Evolutionary conservation across 2,888 invertebrate species (phyloP).

Genomic region (Proisotoma minuta): DNA sequence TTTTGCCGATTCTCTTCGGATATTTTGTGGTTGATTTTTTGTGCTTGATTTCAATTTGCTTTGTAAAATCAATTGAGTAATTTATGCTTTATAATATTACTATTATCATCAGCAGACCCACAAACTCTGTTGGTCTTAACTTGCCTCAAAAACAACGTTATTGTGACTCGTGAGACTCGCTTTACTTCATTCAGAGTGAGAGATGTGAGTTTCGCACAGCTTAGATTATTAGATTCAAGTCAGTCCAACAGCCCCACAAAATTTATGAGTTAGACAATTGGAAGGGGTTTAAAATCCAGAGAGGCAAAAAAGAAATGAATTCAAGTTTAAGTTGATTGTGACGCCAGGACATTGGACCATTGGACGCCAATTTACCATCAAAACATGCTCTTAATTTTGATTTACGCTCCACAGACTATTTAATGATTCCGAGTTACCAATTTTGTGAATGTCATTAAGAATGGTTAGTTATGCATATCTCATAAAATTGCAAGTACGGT

Average conservation of each 20-base stretch:
- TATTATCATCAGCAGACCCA: too few species aligned
- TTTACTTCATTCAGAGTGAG: too few species aligned
- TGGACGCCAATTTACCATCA: constrained; percentile 25
- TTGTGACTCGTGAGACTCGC: too few species aligned
- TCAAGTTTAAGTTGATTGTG: constrained; percentile 9
- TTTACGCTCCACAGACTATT: constrained; percentile 20
- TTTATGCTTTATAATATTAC: too few species aligned
- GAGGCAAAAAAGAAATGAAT: not conserved
- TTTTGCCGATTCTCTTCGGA: too few species aligned
- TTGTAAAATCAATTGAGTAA: too few species aligned
- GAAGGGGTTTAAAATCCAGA: too few species aligned
- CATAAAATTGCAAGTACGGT: too few species aligned
- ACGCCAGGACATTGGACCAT: constrained; percentile 23
- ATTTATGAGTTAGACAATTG: not conserved
- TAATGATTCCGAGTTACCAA: constrained; percentile 16
- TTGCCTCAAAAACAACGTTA: too few species aligned
- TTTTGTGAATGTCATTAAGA: constrained; percentile 1
- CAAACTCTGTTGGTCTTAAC: too few species aligned
- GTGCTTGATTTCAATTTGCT: too few species aligned
- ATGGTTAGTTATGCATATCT: not conserved
- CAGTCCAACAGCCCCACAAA: not conserved
- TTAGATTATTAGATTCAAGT: constrained; percentile 3
- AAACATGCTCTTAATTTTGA: constrained; percentile 27
- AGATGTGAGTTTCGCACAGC: not conserved
- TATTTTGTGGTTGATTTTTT: too few species aligned